Evolutionary conservation across 2,888 invertebrate genomes (phyloP).

Genomic region (Heterodera filipjevi): DNA sequence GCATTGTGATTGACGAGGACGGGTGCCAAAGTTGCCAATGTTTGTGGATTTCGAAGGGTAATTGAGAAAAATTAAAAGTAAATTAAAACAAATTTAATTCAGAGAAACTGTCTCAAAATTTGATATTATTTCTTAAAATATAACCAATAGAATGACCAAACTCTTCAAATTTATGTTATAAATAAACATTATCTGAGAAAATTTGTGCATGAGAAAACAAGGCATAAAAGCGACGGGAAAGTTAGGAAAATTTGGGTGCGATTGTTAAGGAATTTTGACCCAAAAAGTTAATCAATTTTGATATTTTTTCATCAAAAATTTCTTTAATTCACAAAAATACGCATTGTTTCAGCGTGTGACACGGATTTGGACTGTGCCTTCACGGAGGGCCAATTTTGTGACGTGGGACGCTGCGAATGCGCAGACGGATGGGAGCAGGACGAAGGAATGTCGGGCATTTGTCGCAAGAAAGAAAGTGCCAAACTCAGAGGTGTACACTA

Average conservation of each 20-base stretch:
- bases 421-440: conserved; percentile 48
- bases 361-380: conserved; percentile 50
- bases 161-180: no score
- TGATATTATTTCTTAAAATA: no score
- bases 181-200: no score
- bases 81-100: conserved; percentile 40
- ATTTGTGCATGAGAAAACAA: no score
- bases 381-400: conserved; percentile 55
- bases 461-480: conserved; percentile 15
- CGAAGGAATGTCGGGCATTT: conserved; percentile 40
- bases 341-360: conserved; percentile 41
- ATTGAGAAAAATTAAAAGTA: background rate
- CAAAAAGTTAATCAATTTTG: no score
- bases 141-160: no score
- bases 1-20: conserved; percentile 52
- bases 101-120: no score
- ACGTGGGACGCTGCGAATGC: conserved; percentile 60
- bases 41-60: conserved; percentile 55
- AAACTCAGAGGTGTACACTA: background rate
- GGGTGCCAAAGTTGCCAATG: conserved; percentile 63
- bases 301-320: no score
- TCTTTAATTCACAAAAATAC: no score
- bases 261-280: no score
- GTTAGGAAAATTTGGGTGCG: no score
- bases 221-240: no score